Percentiles rank a stretch among this genome's conserved stretches.
Conservation (phyloP, 2,113 vertebrate species). For the Cynocephalus volans region DNA sequence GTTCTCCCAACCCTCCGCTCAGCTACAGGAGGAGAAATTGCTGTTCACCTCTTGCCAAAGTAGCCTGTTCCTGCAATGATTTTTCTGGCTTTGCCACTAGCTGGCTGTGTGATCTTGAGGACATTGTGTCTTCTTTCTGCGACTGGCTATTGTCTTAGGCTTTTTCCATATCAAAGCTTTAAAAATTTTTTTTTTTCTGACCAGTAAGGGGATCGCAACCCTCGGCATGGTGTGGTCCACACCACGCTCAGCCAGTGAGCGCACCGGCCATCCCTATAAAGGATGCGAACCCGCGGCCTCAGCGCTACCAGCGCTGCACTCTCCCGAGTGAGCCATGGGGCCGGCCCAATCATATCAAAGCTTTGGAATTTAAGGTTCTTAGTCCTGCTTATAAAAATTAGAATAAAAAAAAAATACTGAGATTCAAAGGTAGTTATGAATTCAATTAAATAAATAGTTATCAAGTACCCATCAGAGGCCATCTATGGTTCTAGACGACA, state of each 20-base stretch:
- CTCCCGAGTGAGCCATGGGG: too few species aligned
- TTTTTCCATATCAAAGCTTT: neutral
- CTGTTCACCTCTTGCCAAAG: neutral
- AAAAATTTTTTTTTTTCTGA: too few species aligned
- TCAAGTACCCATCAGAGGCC: neutral
- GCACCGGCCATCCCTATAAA: too few species aligned
- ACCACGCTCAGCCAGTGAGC: too few species aligned
- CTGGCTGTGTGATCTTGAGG: neutral
- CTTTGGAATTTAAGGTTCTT: neutral
- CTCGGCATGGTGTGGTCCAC: too few species aligned
- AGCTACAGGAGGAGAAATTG: neutral
- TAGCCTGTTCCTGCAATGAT: neutral
- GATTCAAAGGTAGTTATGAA: neutral
- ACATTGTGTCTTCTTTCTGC: neutral
- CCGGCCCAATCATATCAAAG: neutral
- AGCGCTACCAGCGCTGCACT: too few species aligned
- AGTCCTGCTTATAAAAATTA: slow-evolving; percentile 25
- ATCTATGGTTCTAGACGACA: neutral
- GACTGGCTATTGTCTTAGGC: neutral
- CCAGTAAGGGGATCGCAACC: too few species aligned
- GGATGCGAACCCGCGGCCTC: too few species aligned
- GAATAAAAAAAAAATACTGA: neutral
- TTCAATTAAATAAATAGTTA: slow-evolving; percentile 45
- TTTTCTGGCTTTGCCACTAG: neutral
- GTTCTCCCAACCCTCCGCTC: neutral